Conservation (phyloP, 1,140 invertebrate genomes). For the Hetaerina americana region DNA sequence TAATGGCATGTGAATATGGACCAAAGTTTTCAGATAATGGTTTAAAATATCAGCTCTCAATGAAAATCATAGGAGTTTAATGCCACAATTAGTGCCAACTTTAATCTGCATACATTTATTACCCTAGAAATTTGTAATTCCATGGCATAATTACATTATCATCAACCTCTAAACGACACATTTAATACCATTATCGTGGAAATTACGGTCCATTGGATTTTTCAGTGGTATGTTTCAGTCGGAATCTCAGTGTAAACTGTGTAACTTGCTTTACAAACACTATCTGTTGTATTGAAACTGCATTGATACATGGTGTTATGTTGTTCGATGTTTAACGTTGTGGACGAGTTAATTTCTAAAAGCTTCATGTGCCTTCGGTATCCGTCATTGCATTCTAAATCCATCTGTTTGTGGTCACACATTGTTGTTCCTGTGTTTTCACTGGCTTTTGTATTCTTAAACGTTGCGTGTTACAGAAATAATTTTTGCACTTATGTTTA, state of each 20-base stretch:
- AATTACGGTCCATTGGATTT: neutral
- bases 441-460: neutral
- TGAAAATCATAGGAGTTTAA: no score
- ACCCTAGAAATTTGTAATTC: no score
- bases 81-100: no score
- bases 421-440: neutral
- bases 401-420: neutral
- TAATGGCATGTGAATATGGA: neutral
- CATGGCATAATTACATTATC: no score
- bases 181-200: no score
- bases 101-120: no score
- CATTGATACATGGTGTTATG: neutral
- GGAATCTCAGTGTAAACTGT: neutral
- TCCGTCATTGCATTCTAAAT: neutral
- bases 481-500: no score
- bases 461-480: no score
- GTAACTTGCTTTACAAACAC: neutral
- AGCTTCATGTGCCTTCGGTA: neutral
- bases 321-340: neutral
- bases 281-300: neutral
- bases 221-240: neutral
- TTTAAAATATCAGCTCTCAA: no score
- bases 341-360: neutral
- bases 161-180: no score
- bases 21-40: neutral